A percentile compares a stretch with the other conserved stretches of the same genome.
Evolutionary conservation across 2,888 invertebrate species (phyloP).

Genomic region (Margaritifera margaritifera): DNA sequence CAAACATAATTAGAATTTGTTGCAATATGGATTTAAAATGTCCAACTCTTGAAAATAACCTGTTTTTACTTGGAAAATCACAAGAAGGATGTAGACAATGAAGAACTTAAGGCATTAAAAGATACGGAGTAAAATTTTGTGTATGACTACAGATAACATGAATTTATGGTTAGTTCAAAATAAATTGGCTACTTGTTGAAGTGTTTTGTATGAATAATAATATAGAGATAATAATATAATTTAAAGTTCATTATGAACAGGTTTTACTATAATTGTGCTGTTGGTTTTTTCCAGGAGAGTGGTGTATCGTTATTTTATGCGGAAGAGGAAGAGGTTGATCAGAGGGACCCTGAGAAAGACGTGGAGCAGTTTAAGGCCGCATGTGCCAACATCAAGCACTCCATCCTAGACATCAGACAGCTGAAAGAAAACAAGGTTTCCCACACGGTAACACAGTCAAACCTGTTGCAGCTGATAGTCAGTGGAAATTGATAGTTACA

Average conservation of each 20-base stretch:
- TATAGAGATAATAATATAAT: not conserved
- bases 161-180: no score
- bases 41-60: no score
- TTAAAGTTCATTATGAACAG: not conserved
- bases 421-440: conserved; percentile 47
- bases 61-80: no score
- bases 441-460: conserved; percentile 15
- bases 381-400: conserved; percentile 81
- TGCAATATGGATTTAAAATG: no score
- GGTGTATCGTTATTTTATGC: conserved; percentile 47
- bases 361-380: conserved; percentile 80
- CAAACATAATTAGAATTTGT: no score
- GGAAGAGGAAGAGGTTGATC: conserved; percentile 83
- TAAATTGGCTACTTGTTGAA: not conserved
- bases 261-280: not conserved
- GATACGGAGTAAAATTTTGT: no score
- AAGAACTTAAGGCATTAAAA: no score
- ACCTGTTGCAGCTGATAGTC: not conserved
- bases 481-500: not conserved
- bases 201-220: not conserved
- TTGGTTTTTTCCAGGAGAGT: conserved; percentile 4
- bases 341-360: conserved; percentile 81
- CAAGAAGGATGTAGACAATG: no score
- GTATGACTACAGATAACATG: no score
- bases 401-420: conserved; percentile 79